Conservation (phyloP, 2,113 vertebrate species). For the Empidonax traillii region DNA sequence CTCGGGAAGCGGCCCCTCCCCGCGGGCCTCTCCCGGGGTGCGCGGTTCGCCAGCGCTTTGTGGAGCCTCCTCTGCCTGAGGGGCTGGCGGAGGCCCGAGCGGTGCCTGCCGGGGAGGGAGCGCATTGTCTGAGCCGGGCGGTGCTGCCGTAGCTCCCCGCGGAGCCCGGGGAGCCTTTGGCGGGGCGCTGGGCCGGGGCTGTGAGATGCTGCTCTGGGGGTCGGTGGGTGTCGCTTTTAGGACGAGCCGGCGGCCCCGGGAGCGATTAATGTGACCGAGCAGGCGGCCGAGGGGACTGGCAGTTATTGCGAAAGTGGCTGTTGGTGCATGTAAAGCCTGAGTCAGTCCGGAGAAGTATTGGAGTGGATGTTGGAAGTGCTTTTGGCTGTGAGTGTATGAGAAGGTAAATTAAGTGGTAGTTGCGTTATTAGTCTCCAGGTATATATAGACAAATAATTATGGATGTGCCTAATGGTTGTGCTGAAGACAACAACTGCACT, state of each 20-base stretch:
- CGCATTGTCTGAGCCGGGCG: background rate
- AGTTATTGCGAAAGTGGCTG: constrained; percentile 44
- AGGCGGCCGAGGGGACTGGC: background rate
- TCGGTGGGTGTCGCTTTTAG: background rate
- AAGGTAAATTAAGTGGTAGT: background rate
- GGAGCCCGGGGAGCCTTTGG: fast-evolving
- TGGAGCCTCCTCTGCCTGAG: background rate
- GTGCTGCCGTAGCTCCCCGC: background rate
- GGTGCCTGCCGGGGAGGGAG: no score
- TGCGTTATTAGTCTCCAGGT: background rate
- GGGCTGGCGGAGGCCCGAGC: background rate
- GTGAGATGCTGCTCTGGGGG: background rate
- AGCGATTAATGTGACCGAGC: background rate
- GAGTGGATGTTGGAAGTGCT: background rate
- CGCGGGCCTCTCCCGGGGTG: background rate
- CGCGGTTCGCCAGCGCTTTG: background rate
- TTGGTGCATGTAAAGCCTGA: background rate
- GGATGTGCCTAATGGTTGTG: background rate
- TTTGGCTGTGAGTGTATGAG: background rate
- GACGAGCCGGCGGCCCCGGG: background rate
- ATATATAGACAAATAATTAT: background rate
- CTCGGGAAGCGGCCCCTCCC: background rate
- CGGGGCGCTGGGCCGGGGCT: background rate
- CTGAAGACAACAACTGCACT: background rate
- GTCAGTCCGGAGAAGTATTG: background rate